Conservation (phyloP, 2,113 vertebrate genomes). For the Reinhardtius hippoglossoides region DNA sequence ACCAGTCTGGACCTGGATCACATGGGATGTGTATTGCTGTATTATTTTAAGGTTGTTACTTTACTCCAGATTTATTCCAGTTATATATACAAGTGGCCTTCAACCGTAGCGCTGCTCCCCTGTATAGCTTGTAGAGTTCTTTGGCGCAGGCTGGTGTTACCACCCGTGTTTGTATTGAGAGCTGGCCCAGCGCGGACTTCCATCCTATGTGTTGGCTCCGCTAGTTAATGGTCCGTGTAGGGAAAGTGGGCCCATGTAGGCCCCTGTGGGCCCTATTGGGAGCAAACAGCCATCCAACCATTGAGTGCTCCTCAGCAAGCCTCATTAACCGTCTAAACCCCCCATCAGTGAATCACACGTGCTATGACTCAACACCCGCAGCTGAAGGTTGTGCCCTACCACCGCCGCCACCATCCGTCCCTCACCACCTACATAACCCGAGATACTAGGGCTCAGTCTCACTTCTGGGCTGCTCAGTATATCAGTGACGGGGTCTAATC, state of each 20-base stretch:
- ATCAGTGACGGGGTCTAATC: slow-evolving; percentile 54
- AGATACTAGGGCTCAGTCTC: slow-evolving; percentile 36
- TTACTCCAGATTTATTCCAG: slow-evolving; percentile 49
- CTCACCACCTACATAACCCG: slow-evolving; percentile 8
- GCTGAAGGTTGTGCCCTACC: slow-evolving; percentile 18
- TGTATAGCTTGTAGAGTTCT: slow-evolving; percentile 48
- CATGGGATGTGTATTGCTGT: slow-evolving; percentile 35
- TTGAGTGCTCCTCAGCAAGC: slow-evolving; percentile 55
- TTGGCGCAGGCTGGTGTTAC: slow-evolving; percentile 33
- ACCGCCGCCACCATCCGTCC: slow-evolving; percentile 32
- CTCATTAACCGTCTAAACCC: slow-evolving; percentile 54
- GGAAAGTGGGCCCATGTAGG: slow-evolving; percentile 16
- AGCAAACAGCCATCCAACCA: slow-evolving; percentile 62
- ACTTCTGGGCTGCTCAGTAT: slow-evolving; percentile 4
- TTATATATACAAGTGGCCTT: slow-evolving; percentile 43
- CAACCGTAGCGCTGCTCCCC: slow-evolving; percentile 42
- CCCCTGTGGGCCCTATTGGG: slow-evolving; percentile 51
- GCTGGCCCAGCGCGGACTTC: slow-evolving; percentile 43
- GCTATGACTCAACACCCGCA: slow-evolving; percentile 72
- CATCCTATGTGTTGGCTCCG: slow-evolving; percentile 38
- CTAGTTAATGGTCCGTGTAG: slow-evolving; percentile 55
- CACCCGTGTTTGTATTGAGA: slow-evolving; percentile 55
- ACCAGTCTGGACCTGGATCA: slow-evolving; percentile 43
- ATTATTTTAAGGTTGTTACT: slow-evolving; percentile 42
- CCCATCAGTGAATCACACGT: slow-evolving; percentile 64